Evolutionary conservation across 2,113 vertebrate genomes (phyloP), one percentile per base, ranked within the genome.

Genomic region (Chitala chitala): DNA sequence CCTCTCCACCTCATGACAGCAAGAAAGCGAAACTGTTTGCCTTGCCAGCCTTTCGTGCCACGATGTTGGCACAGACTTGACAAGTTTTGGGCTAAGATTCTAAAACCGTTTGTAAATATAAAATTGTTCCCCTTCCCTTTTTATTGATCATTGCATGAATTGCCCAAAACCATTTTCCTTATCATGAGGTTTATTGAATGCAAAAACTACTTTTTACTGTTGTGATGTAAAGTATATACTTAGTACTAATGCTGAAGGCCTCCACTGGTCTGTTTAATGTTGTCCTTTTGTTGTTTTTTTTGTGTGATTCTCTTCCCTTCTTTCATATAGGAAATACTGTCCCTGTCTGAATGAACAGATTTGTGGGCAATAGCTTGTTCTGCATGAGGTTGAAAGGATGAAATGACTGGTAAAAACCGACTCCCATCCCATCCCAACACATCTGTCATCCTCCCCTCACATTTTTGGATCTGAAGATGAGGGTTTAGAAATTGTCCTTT

Each of bases 171-270:
- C 50, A 76, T 69, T 22, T 66, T 76, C 75, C 70, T 72, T 59
- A 85, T 84, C 76, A 86, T 85, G 86, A 82, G 86, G 86, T 89
- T 90, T 85, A 89, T 84, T 82, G 85, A 91, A 90, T 89, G 88
- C 88, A 89, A 88, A 86, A 92, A 87, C 85, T 90, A 88, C 87
- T 90, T 92, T 90, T 88, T 90, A 91, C 89, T 86, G 87, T 90
- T 85, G 88, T 91, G 87, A 86, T 86, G 89, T 90, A 88, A 89
- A 84, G 86, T 86, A 87, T 86, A 85, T 85, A 86, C 84, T 74
- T 90, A 87, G 85, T 88, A 83, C 86, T 87, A 86, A 84, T 82
- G 84, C 82, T 80, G 84, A 86, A 88, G 83, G 83, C 85, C 87
- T 87, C 87, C 77, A 75, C 80, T 86, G 84, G 84, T 82, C 84